Evolutionary conservation across 1,140 invertebrate species (phyloP).

Genomic region (Meloidogyne floridensis): DNA sequence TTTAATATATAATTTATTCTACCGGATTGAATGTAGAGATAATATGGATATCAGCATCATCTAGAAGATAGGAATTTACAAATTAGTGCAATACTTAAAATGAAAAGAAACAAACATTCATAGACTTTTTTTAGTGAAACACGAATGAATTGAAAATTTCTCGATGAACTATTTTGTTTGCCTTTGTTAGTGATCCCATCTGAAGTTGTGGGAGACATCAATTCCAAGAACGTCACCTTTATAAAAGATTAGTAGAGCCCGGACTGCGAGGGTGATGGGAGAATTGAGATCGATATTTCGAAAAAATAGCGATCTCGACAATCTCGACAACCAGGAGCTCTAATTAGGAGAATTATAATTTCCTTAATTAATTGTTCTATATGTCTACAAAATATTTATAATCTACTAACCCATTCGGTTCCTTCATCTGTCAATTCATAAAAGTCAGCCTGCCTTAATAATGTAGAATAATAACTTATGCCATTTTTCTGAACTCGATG

Average conservation of each 20-base stretch:
- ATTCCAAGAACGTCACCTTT: slow-evolving; percentile 33
- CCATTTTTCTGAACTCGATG: slow-evolving; percentile 56
- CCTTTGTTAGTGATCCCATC: background rate
- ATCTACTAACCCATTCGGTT: slow-evolving; percentile 49
- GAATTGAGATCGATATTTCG: too few relatives aligned
- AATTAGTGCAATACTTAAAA: background rate
- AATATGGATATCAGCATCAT: slow-evolving; percentile 40
- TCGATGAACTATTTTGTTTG: slow-evolving; percentile 13
- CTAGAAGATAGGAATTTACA: background rate
- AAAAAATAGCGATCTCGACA: too few relatives aligned
- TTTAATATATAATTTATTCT: background rate
- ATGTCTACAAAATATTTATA: background rate
- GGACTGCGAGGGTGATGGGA: too few relatives aligned
- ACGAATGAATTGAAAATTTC: slow-evolving; percentile 52
- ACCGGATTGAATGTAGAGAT: slow-evolving; percentile 40
- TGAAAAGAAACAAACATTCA: slow-evolving; percentile 18
- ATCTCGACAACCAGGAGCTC: too few relatives aligned
- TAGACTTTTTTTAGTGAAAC: slow-evolving; percentile 51
- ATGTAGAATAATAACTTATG: slow-evolving; percentile 56
- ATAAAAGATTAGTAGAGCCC: background rate
- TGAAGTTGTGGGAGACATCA: slow-evolving; percentile 1
- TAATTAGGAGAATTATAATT: too few relatives aligned
- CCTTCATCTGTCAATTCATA: slow-evolving; percentile 58
- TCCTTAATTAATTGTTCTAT: too few relatives aligned
- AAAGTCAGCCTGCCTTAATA: slow-evolving; percentile 59